phyloP scores from a whole-genome alignment of 1,140 invertebrate species.

The Drosophila dunni region DNA sequence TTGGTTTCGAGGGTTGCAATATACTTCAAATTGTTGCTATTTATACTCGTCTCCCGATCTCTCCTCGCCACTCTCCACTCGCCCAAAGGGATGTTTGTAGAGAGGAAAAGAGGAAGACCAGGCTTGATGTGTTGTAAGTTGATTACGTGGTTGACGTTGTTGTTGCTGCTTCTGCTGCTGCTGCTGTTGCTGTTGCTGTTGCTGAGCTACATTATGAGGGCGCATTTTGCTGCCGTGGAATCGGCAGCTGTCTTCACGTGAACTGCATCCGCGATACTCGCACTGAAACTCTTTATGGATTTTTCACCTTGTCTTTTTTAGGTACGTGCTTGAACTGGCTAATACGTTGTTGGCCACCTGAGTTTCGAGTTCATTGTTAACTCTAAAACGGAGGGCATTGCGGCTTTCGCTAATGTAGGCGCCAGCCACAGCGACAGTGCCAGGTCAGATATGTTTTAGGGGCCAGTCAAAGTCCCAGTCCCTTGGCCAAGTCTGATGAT shows the following conservation, averaged over 20 bases:
- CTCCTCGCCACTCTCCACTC: neutral
- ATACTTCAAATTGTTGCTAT: conserved; percentile 70
- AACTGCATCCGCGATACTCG: conserved; percentile 60
- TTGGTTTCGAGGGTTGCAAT: conserved; percentile 40
- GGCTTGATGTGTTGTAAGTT: conserved; percentile 66
- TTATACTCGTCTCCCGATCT: conserved; percentile 33
- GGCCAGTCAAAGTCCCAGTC: conserved; percentile 2
- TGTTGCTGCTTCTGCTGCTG: conserved; percentile 54
- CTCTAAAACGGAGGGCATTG: conserved; percentile 15
- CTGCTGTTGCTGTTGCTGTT: neutral
- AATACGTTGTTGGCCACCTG: conserved; percentile 59
- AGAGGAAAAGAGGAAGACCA: conserved; percentile 8
- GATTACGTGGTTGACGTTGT: conserved; percentile 81
- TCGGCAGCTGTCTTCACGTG: conserved; percentile 76
- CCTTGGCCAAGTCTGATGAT: conserved; percentile 46
- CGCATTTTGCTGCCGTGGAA: conserved; percentile 69
- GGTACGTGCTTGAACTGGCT: conserved; percentile 68
- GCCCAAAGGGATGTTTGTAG: conserved; percentile 59
- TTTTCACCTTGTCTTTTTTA: conserved; percentile 49
- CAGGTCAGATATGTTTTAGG: conserved; percentile 14
- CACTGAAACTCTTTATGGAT: conserved; percentile 45
- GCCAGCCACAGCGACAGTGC: conserved; percentile 26
- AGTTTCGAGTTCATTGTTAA: conserved; percentile 24
- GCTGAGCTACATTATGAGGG: conserved; percentile 75
- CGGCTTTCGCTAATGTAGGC: conserved; percentile 57